These are phyloP conservation scores for Oophaga pumilio DNA, from an alignment of 2,113 vertebrate species.

Conservation along the genomic window DNA sequence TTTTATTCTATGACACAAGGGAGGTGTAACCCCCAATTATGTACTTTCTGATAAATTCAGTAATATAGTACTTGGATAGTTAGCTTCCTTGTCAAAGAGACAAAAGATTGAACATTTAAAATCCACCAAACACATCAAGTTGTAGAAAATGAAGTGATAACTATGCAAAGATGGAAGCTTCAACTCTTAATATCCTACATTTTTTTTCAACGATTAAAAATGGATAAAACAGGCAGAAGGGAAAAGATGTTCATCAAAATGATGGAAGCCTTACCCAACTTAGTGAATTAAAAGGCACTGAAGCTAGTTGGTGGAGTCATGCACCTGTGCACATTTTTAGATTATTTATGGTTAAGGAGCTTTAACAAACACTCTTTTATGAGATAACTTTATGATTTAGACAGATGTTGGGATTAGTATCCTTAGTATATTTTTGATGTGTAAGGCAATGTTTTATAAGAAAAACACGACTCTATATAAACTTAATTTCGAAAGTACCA, in stretches of 20 bases:
- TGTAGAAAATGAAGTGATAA: background rate
- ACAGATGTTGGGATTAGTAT: background rate
- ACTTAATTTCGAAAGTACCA: background rate
- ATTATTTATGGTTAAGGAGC: slow-evolving; percentile 1
- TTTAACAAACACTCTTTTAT: slow-evolving; percentile 11
- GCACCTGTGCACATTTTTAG: slow-evolving; percentile 10
- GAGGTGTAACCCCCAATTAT: background rate
- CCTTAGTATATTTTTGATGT: slow-evolving; percentile 12
- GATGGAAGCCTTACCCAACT: background rate
- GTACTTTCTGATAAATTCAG: background rate
- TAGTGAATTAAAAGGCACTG: background rate
- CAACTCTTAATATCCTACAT: background rate
- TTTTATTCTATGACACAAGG: background rate
- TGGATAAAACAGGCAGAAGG: background rate
- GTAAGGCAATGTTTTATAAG: background rate
- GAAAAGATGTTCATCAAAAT: background rate
- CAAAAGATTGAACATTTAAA: background rate
- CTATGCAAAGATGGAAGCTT: background rate
- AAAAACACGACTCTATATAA: background rate
- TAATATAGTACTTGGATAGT: background rate
- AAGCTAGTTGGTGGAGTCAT: background rate
- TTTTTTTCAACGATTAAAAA: background rate
- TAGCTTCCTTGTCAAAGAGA: background rate
- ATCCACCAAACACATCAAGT: background rate
- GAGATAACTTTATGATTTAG: background rate